These are phyloP conservation scores for Rhinella marina DNA, from an alignment of 2,797 vertebrate species.

Conservation along the genomic window DNA sequence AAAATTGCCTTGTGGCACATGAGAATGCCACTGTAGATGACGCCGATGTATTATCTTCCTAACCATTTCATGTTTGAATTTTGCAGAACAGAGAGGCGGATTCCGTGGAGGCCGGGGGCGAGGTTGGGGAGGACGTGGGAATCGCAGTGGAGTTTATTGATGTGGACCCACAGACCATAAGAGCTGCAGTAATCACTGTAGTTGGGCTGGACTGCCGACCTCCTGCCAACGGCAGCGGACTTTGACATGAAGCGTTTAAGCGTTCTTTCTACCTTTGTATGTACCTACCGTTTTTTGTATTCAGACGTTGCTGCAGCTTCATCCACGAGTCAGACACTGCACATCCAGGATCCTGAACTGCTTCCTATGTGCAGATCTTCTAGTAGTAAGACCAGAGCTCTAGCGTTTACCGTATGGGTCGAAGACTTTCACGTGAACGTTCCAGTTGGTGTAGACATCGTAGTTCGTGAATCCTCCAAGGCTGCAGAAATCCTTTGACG, in stretches of 20 bases:
- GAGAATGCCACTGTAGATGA: too few species aligned
- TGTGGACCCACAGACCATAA: slow-evolving; percentile 62
- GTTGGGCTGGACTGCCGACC: slow-evolving; percentile 38
- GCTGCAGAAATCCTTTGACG: neutral
- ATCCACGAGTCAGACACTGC: neutral
- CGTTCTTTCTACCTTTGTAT: slow-evolving; percentile 85
- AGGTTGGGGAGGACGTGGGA: slow-evolving; percentile 91
- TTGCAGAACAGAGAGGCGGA: slow-evolving; percentile 91
- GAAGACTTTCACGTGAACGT: neutral
- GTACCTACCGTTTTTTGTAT: slow-evolving; percentile 67
- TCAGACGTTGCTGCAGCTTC: slow-evolving; percentile 22
- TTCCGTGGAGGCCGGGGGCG: slow-evolving; percentile 90
- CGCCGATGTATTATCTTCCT: neutral
- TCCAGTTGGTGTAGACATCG: neutral
- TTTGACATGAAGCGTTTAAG: slow-evolving; percentile 63
- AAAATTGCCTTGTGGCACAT: too few species aligned
- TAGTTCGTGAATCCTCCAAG: neutral
- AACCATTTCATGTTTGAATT: neutral
- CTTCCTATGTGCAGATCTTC: neutral
- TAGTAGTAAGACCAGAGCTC: neutral
- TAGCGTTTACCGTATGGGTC: neutral
- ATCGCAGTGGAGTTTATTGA: slow-evolving; percentile 90
- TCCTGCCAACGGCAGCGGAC: slow-evolving; percentile 74
- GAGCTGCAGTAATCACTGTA: slow-evolving; percentile 67
- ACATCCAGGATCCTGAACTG: neutral